Evolutionary conservation across 1,140 invertebrate species (phyloP), one percentile per base, ranked within the genome.

Genomic region (Meteorus sp.): DNA sequence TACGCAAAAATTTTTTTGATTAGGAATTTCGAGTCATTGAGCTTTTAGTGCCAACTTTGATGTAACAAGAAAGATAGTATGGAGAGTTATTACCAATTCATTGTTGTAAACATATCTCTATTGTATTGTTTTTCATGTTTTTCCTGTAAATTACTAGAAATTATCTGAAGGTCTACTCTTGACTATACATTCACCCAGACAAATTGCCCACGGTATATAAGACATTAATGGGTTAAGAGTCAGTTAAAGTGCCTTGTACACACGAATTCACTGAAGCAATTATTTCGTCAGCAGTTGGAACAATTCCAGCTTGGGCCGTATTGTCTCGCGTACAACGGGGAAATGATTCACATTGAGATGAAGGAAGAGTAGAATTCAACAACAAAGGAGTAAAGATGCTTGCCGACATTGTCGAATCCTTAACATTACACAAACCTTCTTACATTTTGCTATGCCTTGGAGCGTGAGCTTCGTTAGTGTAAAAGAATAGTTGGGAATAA

Each of bases 281-380:
- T 52, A 52, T 52, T 52, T 52, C 27, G 50, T 52, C 50, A 52
- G 50, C 50, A 52, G 17, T 52, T 52, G 50, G 50, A 52, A 39
- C 50, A 33, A 52, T 52, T 52, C 50, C 50, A 52, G 50, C n/a
- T 35, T 51, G 47, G 29, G 23, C 20, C 23, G 23, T 52, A 31
- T 39, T 19, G 35, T 39, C 31, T 35, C 15, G 9, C 20, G 15
- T 52, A 52, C 17, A 52, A 52, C 43, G 25, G 13, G 19, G 17
- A 29, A 20, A 20, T 17, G 15, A 35, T 48, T n/a, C n/a, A 22
- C 45, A 48, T 48, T 13, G 45, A 23, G 23, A 27, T 48, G 27
- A 48, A 20, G 22, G 13, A 13, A 25, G n/a, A n/a, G 19, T 13
- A n/a, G n/a, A n/a, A n/a, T n/a, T n/a, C n/a, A n/a, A n/a, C n/a